Base-by-base conservation (phyloP, 2,888 invertebrate species). In the Cerceris ruficornis region DNA sequence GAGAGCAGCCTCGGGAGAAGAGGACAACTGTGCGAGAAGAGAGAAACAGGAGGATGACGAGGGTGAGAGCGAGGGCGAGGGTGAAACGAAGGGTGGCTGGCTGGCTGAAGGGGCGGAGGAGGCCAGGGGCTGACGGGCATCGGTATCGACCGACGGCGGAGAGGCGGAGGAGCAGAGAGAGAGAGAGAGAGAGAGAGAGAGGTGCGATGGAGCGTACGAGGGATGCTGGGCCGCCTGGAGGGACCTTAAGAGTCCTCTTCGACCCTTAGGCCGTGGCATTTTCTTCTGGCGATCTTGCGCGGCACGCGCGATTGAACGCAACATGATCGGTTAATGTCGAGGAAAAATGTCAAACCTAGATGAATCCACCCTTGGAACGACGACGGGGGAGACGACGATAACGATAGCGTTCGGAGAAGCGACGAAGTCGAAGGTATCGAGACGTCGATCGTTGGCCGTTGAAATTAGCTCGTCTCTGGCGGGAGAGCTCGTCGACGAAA, bases 61-160 rank as follows among this genome's bases (percentile, higher is more conserved):
- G 55, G 50, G 49, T 41, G 55, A 46, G 50, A 54, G 69, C 13
- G 55, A 14, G 14, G 65, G 69, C 13, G 55, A 14, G 14, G 65
- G 14, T 14, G 28, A 43, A 28, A 46, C 9, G 67, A 57, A 14
- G 15, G 52, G 15, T 9, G 28, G 9, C 8, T 46, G 14, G 7
- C 54, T 13, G 70, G 41, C 52, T 13, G 49, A 15, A 14, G 49
- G 54, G 57, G 28, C 28, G 28, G 46, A 61, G 50, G 69, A 70
- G 74, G 76, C 69, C 66, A 60, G 55, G 70, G 78, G 73, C 64
- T 80, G 81, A 86, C 83, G 82, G 84, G 85, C 77, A 85, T 85
- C 80, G 84, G 78, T 86, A 85, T 85, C 86, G 85, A 85, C 84
- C 85, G 75, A 75, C 81, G 43, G 76, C 73, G 65, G 75, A 70